A percentile compares a stretch with the other conserved stretches of the same genome.
These are phyloP conservation scores for Magallana angulata DNA, from an alignment of 1,140 invertebrate genomes.

Conservation along the genomic window DNA sequence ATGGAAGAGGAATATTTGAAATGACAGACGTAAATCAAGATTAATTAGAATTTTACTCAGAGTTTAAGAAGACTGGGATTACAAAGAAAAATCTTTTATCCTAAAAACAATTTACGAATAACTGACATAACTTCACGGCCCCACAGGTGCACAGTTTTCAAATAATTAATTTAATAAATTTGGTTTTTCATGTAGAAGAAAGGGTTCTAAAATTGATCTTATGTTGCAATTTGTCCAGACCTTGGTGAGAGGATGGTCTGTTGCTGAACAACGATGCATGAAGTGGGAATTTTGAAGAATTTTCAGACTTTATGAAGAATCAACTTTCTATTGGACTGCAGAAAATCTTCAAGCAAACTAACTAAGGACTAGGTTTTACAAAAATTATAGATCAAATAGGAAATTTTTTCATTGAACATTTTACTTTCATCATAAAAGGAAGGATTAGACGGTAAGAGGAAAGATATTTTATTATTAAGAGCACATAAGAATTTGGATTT, in stretches of 20 bases:
- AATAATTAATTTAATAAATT: not conserved
- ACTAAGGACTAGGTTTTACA: not conserved
- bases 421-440: not conserved
- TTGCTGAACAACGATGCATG: not conserved
- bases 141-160: not conserved
- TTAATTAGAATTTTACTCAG: conserved; percentile 3
- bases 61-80: not conserved
- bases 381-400: not conserved
- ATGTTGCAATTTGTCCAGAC: not conserved
- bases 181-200: not conserved
- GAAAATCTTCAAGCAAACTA: not conserved
- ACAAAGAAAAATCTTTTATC: not conserved
- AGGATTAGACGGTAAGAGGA: not conserved
- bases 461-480: too few relatives aligned
- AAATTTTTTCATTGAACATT: not conserved
- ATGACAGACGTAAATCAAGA: conserved; percentile 13
- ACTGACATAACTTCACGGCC: not conserved
- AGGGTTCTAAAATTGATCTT: conserved; percentile 17
- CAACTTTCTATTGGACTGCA: not conserved
- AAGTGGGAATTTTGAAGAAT: not conserved
- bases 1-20: not conserved
- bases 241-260: not conserved
- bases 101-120: conserved; percentile 12
- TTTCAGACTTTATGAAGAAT: not conserved
- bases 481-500: too few relatives aligned